Base-by-base conservation (phyloP, 2,113 vertebrate genomes). In the Lates calcarifer region DNA sequence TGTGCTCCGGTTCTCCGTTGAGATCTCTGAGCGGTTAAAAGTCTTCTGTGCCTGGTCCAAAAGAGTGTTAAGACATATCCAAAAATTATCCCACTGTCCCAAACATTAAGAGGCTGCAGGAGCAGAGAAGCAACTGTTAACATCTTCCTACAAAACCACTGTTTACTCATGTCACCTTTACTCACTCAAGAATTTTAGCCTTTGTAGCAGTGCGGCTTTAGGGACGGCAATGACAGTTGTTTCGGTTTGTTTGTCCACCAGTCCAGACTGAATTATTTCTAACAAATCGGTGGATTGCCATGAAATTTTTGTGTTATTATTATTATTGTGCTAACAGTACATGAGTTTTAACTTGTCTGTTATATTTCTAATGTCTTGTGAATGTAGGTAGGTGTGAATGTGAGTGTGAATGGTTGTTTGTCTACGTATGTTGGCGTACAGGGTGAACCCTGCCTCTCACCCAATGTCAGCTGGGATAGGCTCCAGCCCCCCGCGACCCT, bases 21-120 rank as follows among this genome's bases (percentile, higher is more conserved):
- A 93, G 77, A 77, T 94, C 55, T 77, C 87, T 0, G 31, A 83
- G 0, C 88, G 18, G 33, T 41, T 94, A 4, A 12, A 29, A 1
- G 5, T 1, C 11, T 94, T 94, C 61, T 86, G 84, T 31, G 0
- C 26, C 2, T 94, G 82, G 83, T 92, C 90, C 5, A 73, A 56
- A 24, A 56, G 87, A 49, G 74, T 89, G 1, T 56, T 94, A 5
- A 0, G 6, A 2, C 4, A 3, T 0, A 65, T 93, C 12, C 56
- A 43, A 43, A 69, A 0, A 31, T 37, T 0, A 0, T 24, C 33
- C 4, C 0, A 0, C 17, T 90, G 88, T 49, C 51, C 3, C 0
- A 58, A 6, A 64, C 55, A 17, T 56, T 87, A 58, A 62, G 33
- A 11, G 4, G 31, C 18, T 5, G 9, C n/a, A 49, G 8, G 3